phyloP scores from a whole-genome alignment of 2,113 vertebrate genomes.

The Oostethus manadensis region DNA sequence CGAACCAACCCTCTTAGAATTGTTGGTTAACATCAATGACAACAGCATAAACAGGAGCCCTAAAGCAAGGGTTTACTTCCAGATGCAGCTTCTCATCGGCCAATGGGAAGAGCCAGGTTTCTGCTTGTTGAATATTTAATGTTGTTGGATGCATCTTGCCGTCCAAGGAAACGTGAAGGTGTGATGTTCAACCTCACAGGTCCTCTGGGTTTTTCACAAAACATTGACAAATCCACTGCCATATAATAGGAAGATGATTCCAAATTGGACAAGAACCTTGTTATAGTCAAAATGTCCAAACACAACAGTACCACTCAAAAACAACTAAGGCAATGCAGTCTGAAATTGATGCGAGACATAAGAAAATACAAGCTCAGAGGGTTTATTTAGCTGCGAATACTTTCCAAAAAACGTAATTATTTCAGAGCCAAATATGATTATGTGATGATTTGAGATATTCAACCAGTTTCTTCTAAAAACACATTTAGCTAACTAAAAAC shows the following conservation, averaged over 20 bases:
- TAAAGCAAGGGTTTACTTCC: conserved; percentile 19
- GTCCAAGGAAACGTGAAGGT: conserved; percentile 22
- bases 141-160: conserved; percentile 46
- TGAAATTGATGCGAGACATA: neutral
- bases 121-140: conserved; percentile 64
- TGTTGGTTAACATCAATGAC: no score
- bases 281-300: neutral
- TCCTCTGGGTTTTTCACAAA: conserved; percentile 48
- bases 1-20: no score
- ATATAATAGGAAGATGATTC: conserved; percentile 9
- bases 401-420: conserved; percentile 1
- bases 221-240: conserved; percentile 34
- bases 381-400: neutral
- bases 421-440: conserved; percentile 9
- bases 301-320: neutral
- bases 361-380: neutral
- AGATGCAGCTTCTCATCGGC: conserved; percentile 24
- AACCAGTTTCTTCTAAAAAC: conserved; percentile 5
- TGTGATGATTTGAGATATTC: conserved; percentile 5
- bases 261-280: neutral
- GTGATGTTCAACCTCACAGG: conserved; percentile 47
- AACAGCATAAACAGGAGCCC: conserved; percentile 5
- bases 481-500: conserved; percentile 20
- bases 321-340: neutral
- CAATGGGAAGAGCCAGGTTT: conserved; percentile 44